Evolutionary conservation across 2,888 invertebrate species (phyloP).

Genomic region (Galeopsomyia nigrocyanea): DNA sequence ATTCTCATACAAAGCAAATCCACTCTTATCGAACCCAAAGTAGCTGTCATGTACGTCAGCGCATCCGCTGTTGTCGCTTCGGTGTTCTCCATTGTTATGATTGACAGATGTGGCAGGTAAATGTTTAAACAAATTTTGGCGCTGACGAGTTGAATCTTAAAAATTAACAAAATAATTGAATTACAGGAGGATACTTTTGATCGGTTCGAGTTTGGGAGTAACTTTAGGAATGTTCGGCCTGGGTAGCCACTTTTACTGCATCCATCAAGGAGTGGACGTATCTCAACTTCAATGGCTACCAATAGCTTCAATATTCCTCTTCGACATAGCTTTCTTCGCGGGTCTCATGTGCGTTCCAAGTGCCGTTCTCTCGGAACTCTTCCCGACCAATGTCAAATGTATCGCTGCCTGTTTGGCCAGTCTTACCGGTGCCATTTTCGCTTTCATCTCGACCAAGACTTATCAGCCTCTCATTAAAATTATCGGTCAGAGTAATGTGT

Average conservation of each 20-base stretch:
- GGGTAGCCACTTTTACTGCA: conserved; percentile 47
- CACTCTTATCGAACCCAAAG: conserved; percentile 53
- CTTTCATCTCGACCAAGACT: conserved; percentile 56
- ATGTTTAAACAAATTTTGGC: neutral
- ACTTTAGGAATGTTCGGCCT: conserved; percentile 48
- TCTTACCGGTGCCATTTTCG: conserved; percentile 53
- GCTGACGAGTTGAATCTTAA: neutral
- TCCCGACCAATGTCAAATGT: conserved; percentile 58
- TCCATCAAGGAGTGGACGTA: conserved; percentile 33
- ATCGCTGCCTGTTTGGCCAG: conserved; percentile 55
- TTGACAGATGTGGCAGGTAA: conserved; percentile 60
- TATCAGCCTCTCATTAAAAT: conserved; percentile 57
- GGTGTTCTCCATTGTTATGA: conserved; percentile 54
- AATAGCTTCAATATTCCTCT: conserved; percentile 38
- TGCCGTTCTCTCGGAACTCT: conserved; percentile 59
- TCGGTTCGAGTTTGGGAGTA: conserved; percentile 56
- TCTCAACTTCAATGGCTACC: conserved; percentile 37
- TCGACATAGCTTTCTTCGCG: conserved; percentile 41
- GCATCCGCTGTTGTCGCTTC: conserved; percentile 54
- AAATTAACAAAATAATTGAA: neutral
- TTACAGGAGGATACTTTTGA: conserved; percentile 53
- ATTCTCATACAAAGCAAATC: conserved; percentile 56
- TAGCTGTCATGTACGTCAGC: conserved; percentile 59
- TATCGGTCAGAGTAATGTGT: conserved; percentile 54
- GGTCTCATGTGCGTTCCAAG: conserved; percentile 55